Base-by-base conservation (phyloP, 2,888 invertebrate species). In the Ormyrus pomaceus region DNA sequence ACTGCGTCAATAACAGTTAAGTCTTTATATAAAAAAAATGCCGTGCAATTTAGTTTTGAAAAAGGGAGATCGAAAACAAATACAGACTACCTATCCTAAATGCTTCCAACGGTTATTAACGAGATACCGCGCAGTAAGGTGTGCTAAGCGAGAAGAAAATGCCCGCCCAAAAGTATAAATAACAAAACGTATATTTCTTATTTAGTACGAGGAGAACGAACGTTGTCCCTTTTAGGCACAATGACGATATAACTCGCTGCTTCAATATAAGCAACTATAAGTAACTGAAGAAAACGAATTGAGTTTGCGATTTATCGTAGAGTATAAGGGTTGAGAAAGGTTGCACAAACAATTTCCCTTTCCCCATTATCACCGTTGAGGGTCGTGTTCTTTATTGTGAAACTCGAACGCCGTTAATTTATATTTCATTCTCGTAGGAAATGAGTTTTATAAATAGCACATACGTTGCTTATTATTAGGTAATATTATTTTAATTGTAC, bases 381-480 rank as follows among this genome's bases (percentile, higher is more conserved):
- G 66, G 65, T 75, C 65, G 62, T 72, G 68, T 70, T 65, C 50
- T 64, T 70, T 11, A 51, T 50, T 58, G 51, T 69, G 62, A 64
- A 64, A 50, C 68, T 73, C 70, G 76, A 48, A 65, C 66, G 66
- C 45, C 77, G 72, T 77, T 79, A 66, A 81, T 74, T 82, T 79
- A 82, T 79, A 77, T 79, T 77, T 79, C 71, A 75, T 84, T 80
- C 77, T 83, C 34, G 81, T 82, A 83, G 82, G 77, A 75, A 83
- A 83, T 83, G 83, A 83, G 83, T 86, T 85, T 84, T 85, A 83
- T 86, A 84, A 83, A 77, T 83, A 82, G 84, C 81, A 82, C 79
- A 83, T 83, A 82, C 80, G 82, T 83, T 75, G 74, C 74, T 80
- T 80, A 80, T 77, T 80, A 79, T 70, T 79, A 79, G 70, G 46